These are phyloP conservation scores for Pterophyllum scalare DNA, from an alignment of 2,113 vertebrate species.

Conservation along the genomic window DNA sequence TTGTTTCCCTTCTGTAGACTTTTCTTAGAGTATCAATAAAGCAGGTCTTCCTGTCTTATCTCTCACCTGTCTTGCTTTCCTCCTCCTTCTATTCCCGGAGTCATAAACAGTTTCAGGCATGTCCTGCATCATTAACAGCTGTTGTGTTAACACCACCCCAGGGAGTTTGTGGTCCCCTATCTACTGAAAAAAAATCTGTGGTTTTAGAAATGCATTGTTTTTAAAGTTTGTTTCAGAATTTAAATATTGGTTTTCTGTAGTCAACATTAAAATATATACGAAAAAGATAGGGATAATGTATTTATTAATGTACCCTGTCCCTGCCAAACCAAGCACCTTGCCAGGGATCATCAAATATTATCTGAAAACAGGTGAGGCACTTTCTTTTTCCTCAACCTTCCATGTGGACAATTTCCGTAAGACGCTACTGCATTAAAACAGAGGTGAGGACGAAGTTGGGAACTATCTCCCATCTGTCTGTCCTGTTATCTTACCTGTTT, in stretches of 20 bases:
- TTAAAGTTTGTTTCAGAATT: background rate
- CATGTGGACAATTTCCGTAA: background rate
- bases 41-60: background rate
- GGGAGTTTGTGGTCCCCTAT: background rate
- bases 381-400: background rate
- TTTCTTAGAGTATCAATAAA: background rate
- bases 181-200: background rate
- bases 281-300: background rate
- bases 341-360: background rate
- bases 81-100: background rate
- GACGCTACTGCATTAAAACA: background rate
- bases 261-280: background rate
- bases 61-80: background rate
- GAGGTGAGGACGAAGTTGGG: background rate
- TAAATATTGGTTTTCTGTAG: background rate
- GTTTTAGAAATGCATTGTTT: background rate
- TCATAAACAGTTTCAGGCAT: background rate
- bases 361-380: background rate
- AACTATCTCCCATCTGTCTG: background rate
- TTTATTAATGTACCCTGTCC: background rate
- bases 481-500: constrained; percentile 10
- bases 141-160: background rate
- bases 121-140: background rate
- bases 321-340: background rate
- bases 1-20: background rate